A percentile compares a stretch with the other conserved stretches of the same genome.
Conservation (phyloP, 2,888 invertebrate genomes). For the Eupithecia pulchellata region DNA sequence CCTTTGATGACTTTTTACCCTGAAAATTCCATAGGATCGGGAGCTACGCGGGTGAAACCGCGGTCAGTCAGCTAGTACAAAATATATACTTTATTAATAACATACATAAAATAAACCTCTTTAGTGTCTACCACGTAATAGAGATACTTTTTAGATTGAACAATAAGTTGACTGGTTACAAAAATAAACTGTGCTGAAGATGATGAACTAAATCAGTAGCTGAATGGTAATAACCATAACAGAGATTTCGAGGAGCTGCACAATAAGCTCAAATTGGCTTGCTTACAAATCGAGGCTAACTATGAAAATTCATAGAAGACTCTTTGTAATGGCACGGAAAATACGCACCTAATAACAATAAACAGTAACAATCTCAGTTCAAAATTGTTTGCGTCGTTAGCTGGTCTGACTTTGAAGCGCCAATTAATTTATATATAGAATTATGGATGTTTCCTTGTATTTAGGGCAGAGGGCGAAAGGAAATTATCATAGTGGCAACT, state of each 20-base stretch:
- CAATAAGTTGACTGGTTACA: constrained; percentile 1
- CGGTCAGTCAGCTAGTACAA: too few relatives aligned
- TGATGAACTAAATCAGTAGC: constrained; percentile 30
- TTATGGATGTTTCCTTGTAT: background rate
- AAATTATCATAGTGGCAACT: background rate
- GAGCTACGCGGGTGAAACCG: too few relatives aligned
- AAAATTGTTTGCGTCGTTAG: constrained; percentile 27
- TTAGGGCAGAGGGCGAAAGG: background rate
- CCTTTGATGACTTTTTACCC: too few relatives aligned
- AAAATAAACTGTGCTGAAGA: constrained; percentile 21
- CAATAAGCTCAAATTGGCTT: constrained; percentile 34
- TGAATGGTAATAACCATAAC: constrained; percentile 32
- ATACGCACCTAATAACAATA: constrained; percentile 32
- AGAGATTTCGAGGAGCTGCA: constrained; percentile 26
- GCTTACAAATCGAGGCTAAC: constrained; percentile 32
- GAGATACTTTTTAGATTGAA: too few relatives aligned
- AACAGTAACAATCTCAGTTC: constrained; percentile 14
- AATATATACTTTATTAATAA: too few relatives aligned
- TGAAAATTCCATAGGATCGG: too few relatives aligned
- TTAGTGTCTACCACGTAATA: too few relatives aligned
- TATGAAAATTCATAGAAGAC: constrained; percentile 33
- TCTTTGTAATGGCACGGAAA: constrained; percentile 21
- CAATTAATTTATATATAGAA: constrained; percentile 21
- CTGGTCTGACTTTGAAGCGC: constrained; percentile 28
- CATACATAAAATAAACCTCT: too few relatives aligned